Evolutionary conservation across 2,113 vertebrate genomes (phyloP).

Genomic region (Delphinus delphis): DNA sequence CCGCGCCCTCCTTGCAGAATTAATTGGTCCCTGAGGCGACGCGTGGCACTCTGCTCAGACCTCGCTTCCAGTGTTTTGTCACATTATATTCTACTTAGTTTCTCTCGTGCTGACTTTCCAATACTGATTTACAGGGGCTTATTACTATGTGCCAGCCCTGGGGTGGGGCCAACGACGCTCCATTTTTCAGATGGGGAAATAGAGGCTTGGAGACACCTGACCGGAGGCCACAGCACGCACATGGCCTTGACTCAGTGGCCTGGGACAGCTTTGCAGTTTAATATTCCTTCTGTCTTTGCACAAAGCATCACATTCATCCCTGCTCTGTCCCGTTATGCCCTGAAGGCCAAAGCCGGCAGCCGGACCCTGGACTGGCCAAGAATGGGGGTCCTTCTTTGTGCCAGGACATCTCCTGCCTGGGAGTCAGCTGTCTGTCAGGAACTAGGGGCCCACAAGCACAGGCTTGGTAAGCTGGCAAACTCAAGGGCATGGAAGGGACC

Average conservation of each 20-base stretch:
- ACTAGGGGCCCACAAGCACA: not conserved
- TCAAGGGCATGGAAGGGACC: not conserved
- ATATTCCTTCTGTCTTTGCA: not conserved
- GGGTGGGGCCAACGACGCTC: rapidly evolving
- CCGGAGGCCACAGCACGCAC: rapidly evolving
- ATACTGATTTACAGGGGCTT: not conserved
- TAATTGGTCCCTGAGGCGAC: slow-evolving; percentile 33
- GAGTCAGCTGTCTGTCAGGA: not conserved
- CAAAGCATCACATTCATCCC: not conserved
- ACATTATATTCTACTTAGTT: slow-evolving; percentile 29
- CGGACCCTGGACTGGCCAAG: not conserved
- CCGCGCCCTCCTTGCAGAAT: slow-evolving; percentile 23
- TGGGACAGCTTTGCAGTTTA: not conserved
- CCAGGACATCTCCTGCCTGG: not conserved
- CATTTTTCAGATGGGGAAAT: not conserved
- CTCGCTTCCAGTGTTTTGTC: not conserved
- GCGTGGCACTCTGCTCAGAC: not conserved
- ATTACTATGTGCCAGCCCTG: rapidly evolving
- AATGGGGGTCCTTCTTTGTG: not conserved
- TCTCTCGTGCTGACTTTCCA: not conserved
- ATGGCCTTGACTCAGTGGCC: rapidly evolving
- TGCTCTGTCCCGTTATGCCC: not conserved
- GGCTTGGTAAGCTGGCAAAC: not conserved
- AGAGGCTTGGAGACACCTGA: rapidly evolving
- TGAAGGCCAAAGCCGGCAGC: not conserved